Conservation (phyloP, 2,888 invertebrate genomes). For the Epirrhoe tristata region DNA sequence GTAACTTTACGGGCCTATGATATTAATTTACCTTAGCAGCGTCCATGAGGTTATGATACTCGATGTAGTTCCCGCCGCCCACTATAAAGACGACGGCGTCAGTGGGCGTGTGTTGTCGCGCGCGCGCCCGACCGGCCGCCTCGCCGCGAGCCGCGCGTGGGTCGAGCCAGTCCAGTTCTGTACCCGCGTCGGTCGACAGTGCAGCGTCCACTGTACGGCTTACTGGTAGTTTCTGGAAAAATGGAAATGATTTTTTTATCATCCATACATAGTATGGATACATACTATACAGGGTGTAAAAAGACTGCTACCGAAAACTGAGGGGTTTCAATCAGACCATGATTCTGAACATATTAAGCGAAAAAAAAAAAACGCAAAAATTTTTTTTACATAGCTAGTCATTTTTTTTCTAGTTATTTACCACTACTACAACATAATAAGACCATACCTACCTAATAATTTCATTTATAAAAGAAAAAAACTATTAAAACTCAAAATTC, state of each 20-base stretch:
- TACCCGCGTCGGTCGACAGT: slow-evolving; percentile 91
- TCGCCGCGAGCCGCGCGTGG: slow-evolving; percentile 95
- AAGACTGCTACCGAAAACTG: too few relatives aligned
- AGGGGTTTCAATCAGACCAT: too few relatives aligned
- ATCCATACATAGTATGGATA: too few relatives aligned
- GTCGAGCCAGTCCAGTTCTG: slow-evolving; percentile 97
- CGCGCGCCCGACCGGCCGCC: slow-evolving; percentile 84
- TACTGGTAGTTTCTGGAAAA: slow-evolving; percentile 93
- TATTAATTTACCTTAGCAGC: slow-evolving; percentile 90
- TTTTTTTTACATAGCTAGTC: too few relatives aligned
- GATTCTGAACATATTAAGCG: background rate
- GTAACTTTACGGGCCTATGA: too few relatives aligned
- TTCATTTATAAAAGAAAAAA: too few relatives aligned
- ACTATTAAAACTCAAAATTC: too few relatives aligned
- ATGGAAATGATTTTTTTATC: too few relatives aligned
- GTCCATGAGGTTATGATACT: slow-evolving; percentile 99
- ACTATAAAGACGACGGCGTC: slow-evolving; percentile 96
- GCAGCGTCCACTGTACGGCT: slow-evolving; percentile 95
- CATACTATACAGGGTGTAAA: too few relatives aligned
- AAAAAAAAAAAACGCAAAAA: background rate
- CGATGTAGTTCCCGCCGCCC: slow-evolving; percentile 99
- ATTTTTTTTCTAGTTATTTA: too few relatives aligned
- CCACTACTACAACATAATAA: too few relatives aligned
- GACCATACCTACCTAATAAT: too few relatives aligned
- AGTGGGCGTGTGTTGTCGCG: slow-evolving; percentile 89